Evolutionary conservation across 2,113 vertebrate genomes (phyloP).

Genomic region (Actinemys pallida): DNA sequence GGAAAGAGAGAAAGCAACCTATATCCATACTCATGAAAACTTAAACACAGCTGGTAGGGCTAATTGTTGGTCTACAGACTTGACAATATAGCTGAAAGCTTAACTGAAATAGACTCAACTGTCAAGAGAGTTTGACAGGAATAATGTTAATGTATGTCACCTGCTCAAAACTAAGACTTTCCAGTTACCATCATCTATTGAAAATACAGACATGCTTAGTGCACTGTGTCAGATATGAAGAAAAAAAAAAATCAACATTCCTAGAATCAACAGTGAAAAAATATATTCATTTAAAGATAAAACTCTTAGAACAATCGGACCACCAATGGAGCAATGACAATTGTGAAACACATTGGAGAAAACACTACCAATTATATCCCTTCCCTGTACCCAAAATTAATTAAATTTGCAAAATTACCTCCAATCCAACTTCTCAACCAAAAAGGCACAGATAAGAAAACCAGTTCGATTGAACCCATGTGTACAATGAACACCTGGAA

Average conservation of each 20-base stretch:
- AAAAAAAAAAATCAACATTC: neutral
- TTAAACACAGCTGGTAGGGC: neutral
- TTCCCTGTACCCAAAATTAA: neutral
- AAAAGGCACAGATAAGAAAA: conserved; percentile 97
- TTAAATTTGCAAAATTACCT: conserved; percentile 83
- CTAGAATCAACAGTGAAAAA: neutral
- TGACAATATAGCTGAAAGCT: neutral
- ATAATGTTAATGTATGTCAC: neutral
- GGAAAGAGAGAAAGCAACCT: neutral
- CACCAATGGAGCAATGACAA: neutral
- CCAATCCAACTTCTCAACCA: conserved; percentile 99
- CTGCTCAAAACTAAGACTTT: neutral
- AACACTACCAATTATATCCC: neutral
- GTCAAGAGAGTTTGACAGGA: neutral
- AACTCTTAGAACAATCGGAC: neutral
- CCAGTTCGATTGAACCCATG: conserved; percentile 99
- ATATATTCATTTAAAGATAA: neutral
- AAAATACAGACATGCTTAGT: neutral
- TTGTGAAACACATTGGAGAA: neutral
- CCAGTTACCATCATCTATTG: neutral
- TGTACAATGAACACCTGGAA: conserved; percentile 96
- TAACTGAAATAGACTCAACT: neutral
- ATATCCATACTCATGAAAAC: neutral
- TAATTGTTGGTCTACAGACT: neutral
- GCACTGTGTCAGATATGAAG: neutral